Conservation (phyloP, 2,113 vertebrate species). For the Anhinga rufa region DNA sequence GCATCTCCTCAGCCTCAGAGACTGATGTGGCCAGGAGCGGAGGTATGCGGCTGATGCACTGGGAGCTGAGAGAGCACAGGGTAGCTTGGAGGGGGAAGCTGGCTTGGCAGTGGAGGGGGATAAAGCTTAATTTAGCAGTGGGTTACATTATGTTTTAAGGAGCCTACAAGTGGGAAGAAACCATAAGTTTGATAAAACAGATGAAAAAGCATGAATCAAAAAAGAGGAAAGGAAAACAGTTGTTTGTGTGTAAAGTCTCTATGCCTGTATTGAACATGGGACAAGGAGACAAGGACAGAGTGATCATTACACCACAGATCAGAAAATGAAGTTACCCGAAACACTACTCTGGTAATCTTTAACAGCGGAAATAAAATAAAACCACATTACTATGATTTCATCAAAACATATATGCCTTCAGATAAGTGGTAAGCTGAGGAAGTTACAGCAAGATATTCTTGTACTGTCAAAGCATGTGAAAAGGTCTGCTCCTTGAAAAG, state of each 20-base stretch:
- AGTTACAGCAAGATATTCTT: background rate
- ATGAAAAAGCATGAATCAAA: background rate
- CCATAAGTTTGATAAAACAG: background rate
- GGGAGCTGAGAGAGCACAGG: background rate
- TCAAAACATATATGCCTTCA: background rate
- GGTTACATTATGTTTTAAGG: background rate
- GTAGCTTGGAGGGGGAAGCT: background rate
- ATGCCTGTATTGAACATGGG: rapidly evolving
- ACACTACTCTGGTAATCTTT: background rate
- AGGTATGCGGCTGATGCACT: background rate
- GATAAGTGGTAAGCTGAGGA: background rate
- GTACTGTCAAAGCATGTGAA: background rate
- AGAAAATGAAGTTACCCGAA: background rate
- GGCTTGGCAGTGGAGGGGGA: background rate
- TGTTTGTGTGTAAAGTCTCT: background rate
- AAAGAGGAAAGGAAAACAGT: background rate
- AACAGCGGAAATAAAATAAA: background rate
- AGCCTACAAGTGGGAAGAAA: background rate
- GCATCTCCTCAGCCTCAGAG: background rate
- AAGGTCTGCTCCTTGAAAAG: background rate
- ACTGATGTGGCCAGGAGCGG: rapidly evolving
- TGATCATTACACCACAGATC: background rate
- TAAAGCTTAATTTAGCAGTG: background rate
- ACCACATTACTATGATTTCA: background rate
- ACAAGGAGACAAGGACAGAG: background rate